phyloP scores from a whole-genome alignment of 2,888 invertebrate genomes.

The Nasonia oneida region DNA sequence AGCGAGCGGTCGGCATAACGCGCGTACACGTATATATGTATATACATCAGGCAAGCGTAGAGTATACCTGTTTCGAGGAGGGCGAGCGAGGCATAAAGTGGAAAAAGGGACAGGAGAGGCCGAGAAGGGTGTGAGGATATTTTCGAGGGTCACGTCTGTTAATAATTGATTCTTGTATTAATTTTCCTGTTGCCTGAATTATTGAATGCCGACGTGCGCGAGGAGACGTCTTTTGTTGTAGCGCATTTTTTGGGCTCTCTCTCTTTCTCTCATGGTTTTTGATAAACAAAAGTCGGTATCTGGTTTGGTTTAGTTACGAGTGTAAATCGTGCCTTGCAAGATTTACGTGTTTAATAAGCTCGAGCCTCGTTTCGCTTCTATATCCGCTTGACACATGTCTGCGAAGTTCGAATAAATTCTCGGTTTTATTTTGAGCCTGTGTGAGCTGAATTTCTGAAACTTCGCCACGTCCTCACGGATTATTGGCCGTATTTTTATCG shows the following conservation, averaged over 20 bases:
- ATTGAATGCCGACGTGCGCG: neutral
- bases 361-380: constrained; percentile 30
- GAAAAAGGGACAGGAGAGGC: constrained; percentile 55
- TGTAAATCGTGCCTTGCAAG: constrained; percentile 12
- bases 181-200: constrained; percentile 54
- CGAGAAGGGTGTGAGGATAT: constrained; percentile 33
- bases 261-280: neutral
- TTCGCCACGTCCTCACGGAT: no score
- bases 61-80: constrained; percentile 35
- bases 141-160: constrained; percentile 52
- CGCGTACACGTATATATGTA: constrained; percentile 16
- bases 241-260: neutral
- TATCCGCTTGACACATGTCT: neutral
- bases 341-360: constrained; percentile 60
- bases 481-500: neutral
- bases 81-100: constrained; percentile 47
- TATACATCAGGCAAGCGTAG: neutral
- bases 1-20: constrained; percentile 5
- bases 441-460: neutral
- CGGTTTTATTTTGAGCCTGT: constrained; percentile 28
- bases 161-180: constrained; percentile 63
- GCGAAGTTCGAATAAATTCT: constrained; percentile 32
- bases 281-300: constrained; percentile 19
- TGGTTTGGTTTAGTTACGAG: constrained; percentile 7
- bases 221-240: constrained; percentile 9